Evolutionary conservation across 2,888 invertebrate species (phyloP).

Genomic region (Amphimallon solstitiale): DNA sequence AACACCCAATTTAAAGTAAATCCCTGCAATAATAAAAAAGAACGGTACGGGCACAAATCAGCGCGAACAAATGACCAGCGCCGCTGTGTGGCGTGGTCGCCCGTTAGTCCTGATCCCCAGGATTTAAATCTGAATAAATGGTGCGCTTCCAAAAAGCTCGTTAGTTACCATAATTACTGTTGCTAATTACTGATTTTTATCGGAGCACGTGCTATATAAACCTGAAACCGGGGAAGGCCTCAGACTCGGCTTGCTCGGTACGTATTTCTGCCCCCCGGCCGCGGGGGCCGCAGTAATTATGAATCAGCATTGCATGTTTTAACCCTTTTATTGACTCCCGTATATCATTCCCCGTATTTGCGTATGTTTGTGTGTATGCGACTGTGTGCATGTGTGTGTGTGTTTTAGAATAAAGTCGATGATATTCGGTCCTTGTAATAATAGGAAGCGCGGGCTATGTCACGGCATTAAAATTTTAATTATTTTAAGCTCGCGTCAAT

Average conservation of each 20-base stretch:
- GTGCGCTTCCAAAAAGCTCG: conserved; percentile 58
- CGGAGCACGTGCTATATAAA: conserved; percentile 61
- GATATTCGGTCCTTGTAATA: background rate
- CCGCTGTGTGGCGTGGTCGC: conserved; percentile 50
- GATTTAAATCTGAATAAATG: conserved; percentile 44
- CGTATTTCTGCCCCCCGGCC: conserved; percentile 44
- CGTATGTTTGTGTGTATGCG: conserved; percentile 42
- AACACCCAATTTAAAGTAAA: conserved; percentile 42
- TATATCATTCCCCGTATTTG: conserved; percentile 57
- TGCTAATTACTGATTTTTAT: conserved; percentile 65
- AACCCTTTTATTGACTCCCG: conserved; percentile 61
- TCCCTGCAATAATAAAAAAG: conserved; percentile 39
- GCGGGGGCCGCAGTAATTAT: conserved; percentile 53
- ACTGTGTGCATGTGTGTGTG: background rate
- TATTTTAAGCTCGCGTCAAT: conserved; percentile 39
- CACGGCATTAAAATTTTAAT: conserved; percentile 49
- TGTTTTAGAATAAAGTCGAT: background rate
- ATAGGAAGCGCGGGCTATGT: conserved; percentile 23
- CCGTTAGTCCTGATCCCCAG: conserved; percentile 50
- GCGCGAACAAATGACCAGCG: conserved; percentile 59
- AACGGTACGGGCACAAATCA: conserved; percentile 54
- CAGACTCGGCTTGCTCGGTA: conserved; percentile 29
- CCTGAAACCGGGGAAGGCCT: conserved; percentile 52
- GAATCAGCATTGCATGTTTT: conserved; percentile 61
- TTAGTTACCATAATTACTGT: conserved; percentile 64